Conservation (phyloP, 2,888 invertebrate genomes). For the Sthenelais limicola region DNA sequence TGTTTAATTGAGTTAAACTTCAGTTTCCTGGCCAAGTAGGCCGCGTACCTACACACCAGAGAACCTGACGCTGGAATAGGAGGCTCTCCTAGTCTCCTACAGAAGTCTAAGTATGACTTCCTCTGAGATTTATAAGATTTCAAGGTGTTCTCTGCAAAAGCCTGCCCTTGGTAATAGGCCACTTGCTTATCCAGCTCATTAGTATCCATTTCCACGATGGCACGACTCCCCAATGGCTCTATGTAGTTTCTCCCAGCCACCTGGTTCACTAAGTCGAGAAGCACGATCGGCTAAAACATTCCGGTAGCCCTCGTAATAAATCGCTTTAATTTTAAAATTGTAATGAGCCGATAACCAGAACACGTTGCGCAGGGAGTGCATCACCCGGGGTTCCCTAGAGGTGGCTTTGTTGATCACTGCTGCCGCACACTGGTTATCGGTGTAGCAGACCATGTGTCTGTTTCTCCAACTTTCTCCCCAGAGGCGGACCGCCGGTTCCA, state of each 20-base stretch:
- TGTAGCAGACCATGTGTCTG: neutral
- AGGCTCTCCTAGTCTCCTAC: neutral
- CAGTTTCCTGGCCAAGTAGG: neutral
- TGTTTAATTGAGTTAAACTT: neutral
- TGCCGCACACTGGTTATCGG: neutral
- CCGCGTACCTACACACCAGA: neutral
- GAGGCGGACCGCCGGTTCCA: neutral
- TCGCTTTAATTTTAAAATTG: neutral
- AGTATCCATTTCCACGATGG: neutral
- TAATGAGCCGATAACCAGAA: neutral
- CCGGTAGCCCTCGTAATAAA: neutral
- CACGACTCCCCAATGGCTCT: neutral
- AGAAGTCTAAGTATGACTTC: neutral
- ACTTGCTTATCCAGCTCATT: neutral
- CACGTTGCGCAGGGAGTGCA: neutral
- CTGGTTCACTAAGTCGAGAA: neutral
- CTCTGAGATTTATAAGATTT: neutral
- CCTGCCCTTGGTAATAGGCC: neutral
- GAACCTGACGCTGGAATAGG: neutral
- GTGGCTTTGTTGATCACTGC: conserved; percentile 11
- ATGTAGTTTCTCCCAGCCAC: neutral
- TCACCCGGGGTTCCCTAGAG: neutral
- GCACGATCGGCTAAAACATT: neutral
- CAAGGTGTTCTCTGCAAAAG: neutral
- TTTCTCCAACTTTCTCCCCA: neutral